Evolutionary conservation across 2,888 invertebrate species (phyloP).

Genomic region (Dryomyza anilis): DNA sequence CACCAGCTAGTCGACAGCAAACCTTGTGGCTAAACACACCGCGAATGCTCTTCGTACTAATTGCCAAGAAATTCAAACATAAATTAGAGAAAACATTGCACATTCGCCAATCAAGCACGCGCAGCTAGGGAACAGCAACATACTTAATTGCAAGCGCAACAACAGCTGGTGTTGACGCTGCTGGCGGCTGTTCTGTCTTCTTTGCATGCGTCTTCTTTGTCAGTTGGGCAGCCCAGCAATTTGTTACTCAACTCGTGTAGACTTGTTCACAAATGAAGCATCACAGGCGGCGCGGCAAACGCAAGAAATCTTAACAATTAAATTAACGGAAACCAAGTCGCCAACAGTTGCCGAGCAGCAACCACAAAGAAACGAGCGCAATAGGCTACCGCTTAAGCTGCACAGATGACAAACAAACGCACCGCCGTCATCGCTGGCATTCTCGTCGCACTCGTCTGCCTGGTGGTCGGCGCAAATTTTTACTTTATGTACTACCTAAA

Average conservation of each 20-base stretch:
- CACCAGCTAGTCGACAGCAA: neutral
- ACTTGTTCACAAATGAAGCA: constrained; percentile 22
- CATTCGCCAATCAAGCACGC: neutral
- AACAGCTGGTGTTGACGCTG: constrained; percentile 12
- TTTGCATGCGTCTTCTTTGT: neutral
- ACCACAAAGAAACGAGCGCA: constrained; percentile 26
- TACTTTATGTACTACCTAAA: constrained; percentile 61
- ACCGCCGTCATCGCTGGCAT: constrained; percentile 51
- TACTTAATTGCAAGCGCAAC: constrained; percentile 10
- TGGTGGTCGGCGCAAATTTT: constrained; percentile 56
- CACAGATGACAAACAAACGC: constrained; percentile 51
- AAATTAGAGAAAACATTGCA: neutral
- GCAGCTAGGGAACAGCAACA: constrained; percentile 1
- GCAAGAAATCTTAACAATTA: constrained; percentile 4
- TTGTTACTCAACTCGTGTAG: constrained; percentile 34
- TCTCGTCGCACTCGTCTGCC: constrained; percentile 50
- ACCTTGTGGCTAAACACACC: neutral
- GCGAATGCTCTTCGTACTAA: neutral
- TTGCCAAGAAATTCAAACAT: constrained; percentile 1
- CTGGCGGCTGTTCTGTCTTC: neutral
- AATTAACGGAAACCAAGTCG: constrained; percentile 9
- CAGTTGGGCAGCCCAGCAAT: constrained; percentile 31
- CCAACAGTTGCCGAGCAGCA: constrained; percentile 21
- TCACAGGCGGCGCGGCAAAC: too few species aligned
- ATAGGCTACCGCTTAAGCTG: constrained; percentile 20